Evolutionary conservation across 1,140 invertebrate genomes (phyloP), one percentile per base, ranked within the genome.

Genomic region (Drosophila tsacasi): DNA sequence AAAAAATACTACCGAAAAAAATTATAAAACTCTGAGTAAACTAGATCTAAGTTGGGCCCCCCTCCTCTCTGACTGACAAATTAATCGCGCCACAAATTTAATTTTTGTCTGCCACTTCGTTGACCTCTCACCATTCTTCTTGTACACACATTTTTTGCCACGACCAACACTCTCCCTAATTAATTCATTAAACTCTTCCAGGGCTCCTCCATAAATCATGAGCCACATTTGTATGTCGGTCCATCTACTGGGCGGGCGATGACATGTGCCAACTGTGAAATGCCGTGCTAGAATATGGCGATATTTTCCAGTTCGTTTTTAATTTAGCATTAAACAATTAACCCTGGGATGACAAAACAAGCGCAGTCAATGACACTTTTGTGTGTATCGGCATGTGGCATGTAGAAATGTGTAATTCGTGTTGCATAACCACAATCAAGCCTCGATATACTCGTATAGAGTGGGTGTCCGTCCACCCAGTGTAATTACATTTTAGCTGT

Each of bases 321-420:
- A 74, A 66, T 84, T 82, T 62, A 75, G 49, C 83, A 83, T 87
- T 87, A 79, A 86, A 71, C 83, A 86, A 86, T 86, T 86, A 83
- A 86, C 83, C 83, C 83, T 52, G 60, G 64, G 19, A 60, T 44
- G 59, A 50, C 58, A 65, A 55, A 68, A 72, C 72, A 39, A 65
- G 63, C 66, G 47, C 82, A 81, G 82, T 81, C 83, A 81, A 66
- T 81, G 82, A 85, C 82, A 71, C 65, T 76, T 65, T 30, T 46
- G 21, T 40, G 15, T 49, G 62, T 49, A 12, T 42, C 21, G 37
- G 49, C 42, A 3, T 60, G 39, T 17, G 25, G 13, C 25, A 54
- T 47, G 37, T 37, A 39, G 21, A 44, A 65, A 30, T 44, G 62
- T 40, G 35, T 47, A 58, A 62, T 75, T 80, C 23, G n/a, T 62